Base-by-base conservation (phyloP, 2,888 invertebrate genomes). In the Thelaira solivaga region DNA sequence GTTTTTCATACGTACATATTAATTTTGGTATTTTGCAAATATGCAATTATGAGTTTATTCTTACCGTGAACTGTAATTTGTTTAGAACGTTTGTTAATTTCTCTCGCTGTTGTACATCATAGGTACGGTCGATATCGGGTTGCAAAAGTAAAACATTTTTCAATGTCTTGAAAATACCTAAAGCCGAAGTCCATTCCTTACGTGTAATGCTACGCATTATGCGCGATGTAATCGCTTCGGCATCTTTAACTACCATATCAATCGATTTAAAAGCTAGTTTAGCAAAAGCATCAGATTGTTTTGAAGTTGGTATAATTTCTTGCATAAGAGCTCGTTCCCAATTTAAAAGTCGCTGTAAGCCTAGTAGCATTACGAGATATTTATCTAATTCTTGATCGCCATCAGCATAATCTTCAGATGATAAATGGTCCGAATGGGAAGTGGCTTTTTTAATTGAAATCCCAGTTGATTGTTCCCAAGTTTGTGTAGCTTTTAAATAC, bases 361-460 rank as follows among this genome's bases (percentile, higher is more conserved):
- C 96, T 31, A 95, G 93, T 4, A 97, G 93, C 83, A 95, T 92
- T 45, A 95, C 92, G 76, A 97, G 89, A 88, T 95, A 96, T 85
- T 94, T 93, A 84, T 96, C 95, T 90, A 95, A 92, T 89, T 96
- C 96, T 84, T 94, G 93, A 86, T 95, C 95, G 67, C 93, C 93
- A 81, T 93, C 87, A 24, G 85, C 77, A 79, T 86, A 81, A 77
- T 89, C 89, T 41, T 89, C 89, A 0, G 86, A 85, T 5, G 86
- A 85, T 18, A 89, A 81, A 49, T 89, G 88, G 47, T 89, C 89
- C 1, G 85, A 83, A 73, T 88, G 86, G 2, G 88, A 88, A 2
- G 87, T 83, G 8, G 88, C 88, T 73, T 89, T 89, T 72, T 89
- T 95, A 51, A 96, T 91, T 2, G 93, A 94, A 68, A 95, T 90